Conservation (phyloP, 1,140 invertebrate genomes). For the Habropoda laboriosa region DNA sequence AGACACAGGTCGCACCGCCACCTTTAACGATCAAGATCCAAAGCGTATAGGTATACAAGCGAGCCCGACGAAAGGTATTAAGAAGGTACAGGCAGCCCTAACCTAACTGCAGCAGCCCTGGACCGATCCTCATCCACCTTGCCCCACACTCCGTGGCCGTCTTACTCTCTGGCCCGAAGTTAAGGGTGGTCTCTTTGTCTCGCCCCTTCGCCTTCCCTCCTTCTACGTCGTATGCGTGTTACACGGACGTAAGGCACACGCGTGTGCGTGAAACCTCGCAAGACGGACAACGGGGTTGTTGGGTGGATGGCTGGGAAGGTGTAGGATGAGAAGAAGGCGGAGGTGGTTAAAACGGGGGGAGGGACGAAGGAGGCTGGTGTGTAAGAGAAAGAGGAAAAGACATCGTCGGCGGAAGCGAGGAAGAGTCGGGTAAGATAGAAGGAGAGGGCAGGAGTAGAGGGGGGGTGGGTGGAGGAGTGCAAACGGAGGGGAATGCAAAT, state of each 20-base stretch:
- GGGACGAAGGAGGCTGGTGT: background rate
- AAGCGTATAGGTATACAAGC: slow-evolving; percentile 52
- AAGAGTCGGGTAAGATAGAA: slow-evolving; percentile 33
- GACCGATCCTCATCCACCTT: slow-evolving; percentile 62
- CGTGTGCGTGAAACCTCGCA: slow-evolving; percentile 72
- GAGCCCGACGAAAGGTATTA: slow-evolving; percentile 66
- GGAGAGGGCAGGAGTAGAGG: slow-evolving; percentile 31
- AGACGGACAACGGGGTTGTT: slow-evolving; percentile 77
- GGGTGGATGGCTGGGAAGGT: slow-evolving; percentile 66
- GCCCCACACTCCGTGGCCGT: slow-evolving; percentile 58
- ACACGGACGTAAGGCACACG: slow-evolving; percentile 63
- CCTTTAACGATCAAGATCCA: slow-evolving; percentile 55
- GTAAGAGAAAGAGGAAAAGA: slow-evolving; percentile 11
- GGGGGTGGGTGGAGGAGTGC: slow-evolving; percentile 62
- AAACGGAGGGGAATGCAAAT: slow-evolving; percentile 81
- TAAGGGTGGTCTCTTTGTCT: slow-evolving; percentile 73
- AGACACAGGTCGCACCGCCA: background rate
- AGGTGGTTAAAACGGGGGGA: slow-evolving; percentile 59
- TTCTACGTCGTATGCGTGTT: slow-evolving; percentile 59
- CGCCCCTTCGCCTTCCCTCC: slow-evolving; percentile 35
- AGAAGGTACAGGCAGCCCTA: slow-evolving; percentile 66
- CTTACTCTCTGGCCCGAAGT: slow-evolving; percentile 68
- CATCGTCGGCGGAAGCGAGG: slow-evolving; percentile 39
- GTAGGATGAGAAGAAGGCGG: slow-evolving; percentile 51
- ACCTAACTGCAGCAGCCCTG: slow-evolving; percentile 68